Base-by-base conservation (phyloP, 2,888 invertebrate genomes). In the Perizoma flavofasciatum region DNA sequence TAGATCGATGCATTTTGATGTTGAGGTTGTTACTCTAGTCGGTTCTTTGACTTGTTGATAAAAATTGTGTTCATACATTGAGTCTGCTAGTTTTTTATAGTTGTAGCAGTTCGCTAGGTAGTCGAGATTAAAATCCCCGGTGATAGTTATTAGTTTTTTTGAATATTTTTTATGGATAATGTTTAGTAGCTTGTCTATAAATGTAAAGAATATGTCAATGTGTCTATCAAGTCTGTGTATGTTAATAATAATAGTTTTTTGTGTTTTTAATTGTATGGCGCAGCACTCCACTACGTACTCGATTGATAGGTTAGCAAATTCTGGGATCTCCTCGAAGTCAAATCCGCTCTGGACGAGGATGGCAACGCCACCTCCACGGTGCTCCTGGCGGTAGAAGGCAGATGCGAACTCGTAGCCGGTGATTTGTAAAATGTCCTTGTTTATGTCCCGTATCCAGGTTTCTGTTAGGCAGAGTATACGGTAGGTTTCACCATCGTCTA, bases 261-360 rank as follows among this genome's bases (percentile, higher is more conserved):
- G 41, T 35, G 55, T 39, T 37, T 46, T 37, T 35, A 53, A 6
- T 55, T 64, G 52, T 6, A 64, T 41, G 0, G 58, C 57, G 35
- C 63, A 64, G 10, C 60, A 64, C 39, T 64, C 63, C 4, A 60
- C 49, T 0, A 60, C 44, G 46, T 52, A 55, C 33, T 64, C 63
- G 11, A 57, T 33, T 10, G 63, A 60, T 5, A 64, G 7, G 5
- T 54, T 52, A 4, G 47, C 11, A 4, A 64, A 4, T 11, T 64
- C 58, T 32, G 40, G 11, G 5, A 45, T 11, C n/a, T 50, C 60
- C 1, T 0, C 49, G 33, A 8, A 55, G 9, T 39, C n/a, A 5
- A 34, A 34, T 11, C 53, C 55, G 5, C 6, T 51, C 9, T 32
- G 51, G 32, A 43, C 5, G 33, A 51, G 10, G 51, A 51, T 51